Base-by-base conservation (phyloP, 2,888 invertebrate species). In the Pseudococcus viburni region DNA sequence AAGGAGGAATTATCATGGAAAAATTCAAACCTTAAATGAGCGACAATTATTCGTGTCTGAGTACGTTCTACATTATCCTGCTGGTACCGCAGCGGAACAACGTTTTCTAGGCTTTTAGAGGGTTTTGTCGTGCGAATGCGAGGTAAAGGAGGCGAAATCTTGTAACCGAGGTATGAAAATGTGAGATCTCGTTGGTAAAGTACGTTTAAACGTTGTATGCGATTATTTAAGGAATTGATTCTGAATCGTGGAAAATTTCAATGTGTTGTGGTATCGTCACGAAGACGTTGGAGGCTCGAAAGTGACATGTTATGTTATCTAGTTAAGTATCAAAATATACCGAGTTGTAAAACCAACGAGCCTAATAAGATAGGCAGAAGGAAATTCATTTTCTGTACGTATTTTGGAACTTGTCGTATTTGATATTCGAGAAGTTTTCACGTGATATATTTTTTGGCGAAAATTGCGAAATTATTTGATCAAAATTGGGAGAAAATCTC, bases 11-110 rank as follows among this genome's bases (percentile, higher is more conserved):
- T 73, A 73, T 73, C 73, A n/a, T 33, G 26, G 73, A 73, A 73
- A 73, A 73, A 73, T 73, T 39, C 73, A 73, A 17, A 73, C 73
- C 73, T 73, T 73, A 73, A 73, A 73, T 73, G 73, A 73, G 73
- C 73, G 73, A 73, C 73, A 73, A 73, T 73, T 73, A 73, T 73
- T 73, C 73, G 73, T 19, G 73, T 73, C 33, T 73, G 73, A 33
- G 39, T 73, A 73, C 33, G n/a, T 33, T 73, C 33, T 73, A 73
- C 73, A 73, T 68, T 68, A 73, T 73, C 17, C 73, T 73, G 15
- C 15, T 64, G 33, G n/a, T 59, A 59, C 17, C n/a, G 15, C 68
- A 19, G 33, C 73, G 73, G 73, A 73, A 73, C 33, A 73, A 19
- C 73, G 73, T 73, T 64, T 64, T 73, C 73, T 33, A 73, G 33